Percentiles rank a stretch among this genome's conserved stretches.
These are phyloP conservation scores for Polymixis flavicincta DNA, from an alignment of 2,888 invertebrate genomes.

Conservation along the genomic window DNA sequence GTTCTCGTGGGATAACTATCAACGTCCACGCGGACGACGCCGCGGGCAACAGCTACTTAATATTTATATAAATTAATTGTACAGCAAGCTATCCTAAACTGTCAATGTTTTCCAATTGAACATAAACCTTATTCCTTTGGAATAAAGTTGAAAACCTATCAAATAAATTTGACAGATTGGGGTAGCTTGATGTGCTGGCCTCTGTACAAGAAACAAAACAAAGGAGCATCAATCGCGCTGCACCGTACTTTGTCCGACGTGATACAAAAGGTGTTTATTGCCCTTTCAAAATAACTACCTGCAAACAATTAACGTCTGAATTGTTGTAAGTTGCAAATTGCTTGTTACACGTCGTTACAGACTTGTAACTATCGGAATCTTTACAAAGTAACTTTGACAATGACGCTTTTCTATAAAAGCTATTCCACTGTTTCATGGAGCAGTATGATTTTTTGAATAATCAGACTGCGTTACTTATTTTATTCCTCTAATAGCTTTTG, in stretches of 20 bases:
- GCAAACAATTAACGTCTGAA: not conserved
- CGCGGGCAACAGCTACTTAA: no score
- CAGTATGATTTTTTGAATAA: not conserved
- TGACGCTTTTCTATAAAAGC: not conserved
- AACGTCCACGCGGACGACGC: no score
- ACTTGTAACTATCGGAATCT: not conserved
- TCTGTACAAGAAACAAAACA: no score
- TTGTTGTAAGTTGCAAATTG: not conserved
- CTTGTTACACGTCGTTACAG: conserved; percentile 10
- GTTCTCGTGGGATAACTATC: no score
- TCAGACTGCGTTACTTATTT: not conserved
- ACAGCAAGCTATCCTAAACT: no score
- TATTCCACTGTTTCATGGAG: not conserved
- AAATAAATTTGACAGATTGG: no score
- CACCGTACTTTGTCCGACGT: not conserved
- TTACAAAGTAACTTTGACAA: not conserved
- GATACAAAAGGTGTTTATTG: not conserved
- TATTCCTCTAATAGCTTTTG: no score
- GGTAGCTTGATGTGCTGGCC: no score
- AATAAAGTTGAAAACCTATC: no score
- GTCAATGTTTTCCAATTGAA: no score
- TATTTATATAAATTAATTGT: no score
- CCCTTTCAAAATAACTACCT: not conserved
- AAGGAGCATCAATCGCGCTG: not conserved
- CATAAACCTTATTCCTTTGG: no score